phyloP scores from a whole-genome alignment of 2,797 vertebrate species.

The Muscicapa striata region DNA sequence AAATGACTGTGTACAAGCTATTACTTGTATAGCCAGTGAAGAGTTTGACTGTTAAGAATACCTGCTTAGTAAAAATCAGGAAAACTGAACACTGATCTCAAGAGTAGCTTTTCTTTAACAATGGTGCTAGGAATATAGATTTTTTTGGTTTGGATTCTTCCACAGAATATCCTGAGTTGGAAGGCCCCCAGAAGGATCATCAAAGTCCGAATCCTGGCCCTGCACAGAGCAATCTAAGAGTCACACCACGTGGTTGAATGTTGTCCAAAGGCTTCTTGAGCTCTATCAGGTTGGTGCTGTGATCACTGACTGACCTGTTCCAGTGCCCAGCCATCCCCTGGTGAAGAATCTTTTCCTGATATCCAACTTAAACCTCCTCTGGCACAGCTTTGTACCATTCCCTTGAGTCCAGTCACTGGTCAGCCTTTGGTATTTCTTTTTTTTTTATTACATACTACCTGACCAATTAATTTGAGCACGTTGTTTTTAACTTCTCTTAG shows the following conservation, averaged over 20 bases:
- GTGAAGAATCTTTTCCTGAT: neutral
- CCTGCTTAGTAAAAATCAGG: neutral
- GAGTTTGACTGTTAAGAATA: neutral
- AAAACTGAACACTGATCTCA: neutral
- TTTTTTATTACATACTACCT: neutral
- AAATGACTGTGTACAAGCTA: neutral
- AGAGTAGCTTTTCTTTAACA: neutral
- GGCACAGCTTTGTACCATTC: neutral
- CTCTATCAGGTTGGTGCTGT: neutral
- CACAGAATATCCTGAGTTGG: neutral
- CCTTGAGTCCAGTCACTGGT: neutral
- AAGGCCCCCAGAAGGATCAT: neutral
- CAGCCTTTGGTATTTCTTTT: neutral
- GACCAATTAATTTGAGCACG: neutral
- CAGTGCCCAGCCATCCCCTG: neutral
- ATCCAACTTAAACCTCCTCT: neutral
- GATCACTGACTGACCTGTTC: neutral
- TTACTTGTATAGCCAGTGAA: neutral
- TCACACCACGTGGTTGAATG: neutral
- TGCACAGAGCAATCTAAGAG: neutral
- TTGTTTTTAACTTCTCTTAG: neutral
- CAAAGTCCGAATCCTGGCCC: neutral
- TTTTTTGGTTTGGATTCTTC: neutral
- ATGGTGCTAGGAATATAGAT: neutral
- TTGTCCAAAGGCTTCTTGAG: neutral